phyloP scores from a whole-genome alignment of 2,888 invertebrate genomes.

The Drosophila tripunctata region DNA sequence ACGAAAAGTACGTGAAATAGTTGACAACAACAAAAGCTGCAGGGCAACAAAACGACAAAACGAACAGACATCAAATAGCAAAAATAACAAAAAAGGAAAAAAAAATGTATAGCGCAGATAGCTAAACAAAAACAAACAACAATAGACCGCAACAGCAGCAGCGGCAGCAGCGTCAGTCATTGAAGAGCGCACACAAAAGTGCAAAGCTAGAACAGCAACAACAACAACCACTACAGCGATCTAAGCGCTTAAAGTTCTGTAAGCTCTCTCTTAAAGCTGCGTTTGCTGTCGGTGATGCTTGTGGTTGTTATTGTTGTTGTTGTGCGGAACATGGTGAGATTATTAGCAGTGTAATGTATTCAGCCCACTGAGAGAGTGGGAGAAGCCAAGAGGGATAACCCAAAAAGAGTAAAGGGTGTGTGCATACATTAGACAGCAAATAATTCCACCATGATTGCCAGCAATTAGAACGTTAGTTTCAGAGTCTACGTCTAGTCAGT shows the following conservation, averaged over 20 bases:
- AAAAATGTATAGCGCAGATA: constrained; percentile 49
- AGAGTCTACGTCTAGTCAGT: constrained; percentile 5
- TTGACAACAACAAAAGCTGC: constrained; percentile 62
- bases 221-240: not conserved
- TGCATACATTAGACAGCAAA: no score
- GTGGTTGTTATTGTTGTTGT: constrained; percentile 20
- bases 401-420: no score
- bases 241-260: no score
- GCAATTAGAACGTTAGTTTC: constrained; percentile 31
- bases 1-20: constrained; percentile 68
- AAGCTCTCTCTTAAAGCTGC: constrained; percentile 43
- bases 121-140: constrained; percentile 34
- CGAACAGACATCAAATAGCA: constrained; percentile 53
- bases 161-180: constrained; percentile 31
- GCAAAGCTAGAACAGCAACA: not conserved
- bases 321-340: not conserved
- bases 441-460: not conserved
- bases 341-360: not conserved
- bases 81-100: constrained; percentile 11
- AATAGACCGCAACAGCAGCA: constrained; percentile 21
- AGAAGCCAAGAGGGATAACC: no score
- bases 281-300: constrained; percentile 5
- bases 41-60: constrained; percentile 38
- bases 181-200: constrained; percentile 22
- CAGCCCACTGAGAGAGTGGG: not conserved